Evolutionary conservation across 1,140 invertebrate genomes (phyloP).

Genomic region (Drosophila sucinea): DNA sequence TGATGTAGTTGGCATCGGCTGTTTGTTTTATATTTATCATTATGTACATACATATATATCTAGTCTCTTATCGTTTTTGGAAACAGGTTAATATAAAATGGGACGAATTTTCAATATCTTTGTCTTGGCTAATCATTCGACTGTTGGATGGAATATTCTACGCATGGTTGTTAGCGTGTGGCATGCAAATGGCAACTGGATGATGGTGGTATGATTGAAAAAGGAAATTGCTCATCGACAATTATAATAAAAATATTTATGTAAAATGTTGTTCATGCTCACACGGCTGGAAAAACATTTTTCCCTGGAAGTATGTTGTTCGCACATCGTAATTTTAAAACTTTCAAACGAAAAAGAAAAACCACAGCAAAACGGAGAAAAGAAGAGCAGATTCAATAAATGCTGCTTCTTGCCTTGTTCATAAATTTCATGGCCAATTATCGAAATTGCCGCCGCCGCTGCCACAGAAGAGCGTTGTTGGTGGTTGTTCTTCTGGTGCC

Average conservation of each 20-base stretch:
- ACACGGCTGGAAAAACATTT: constrained; percentile 44
- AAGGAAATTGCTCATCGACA: constrained; percentile 11
- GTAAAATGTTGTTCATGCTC: constrained; percentile 40
- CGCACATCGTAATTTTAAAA: constrained; percentile 78
- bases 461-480: not conserved
- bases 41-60: no score
- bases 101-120: no score
- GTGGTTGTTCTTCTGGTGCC: not conserved
- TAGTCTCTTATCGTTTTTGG: not conserved
- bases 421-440: constrained; percentile 80
- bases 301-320: constrained; percentile 53
- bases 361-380: not conserved
- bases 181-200: constrained; percentile 72
- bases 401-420: constrained; percentile 24
- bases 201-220: not conserved
- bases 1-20: no score
- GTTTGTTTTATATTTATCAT: no score
- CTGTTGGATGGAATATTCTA: constrained; percentile 64
- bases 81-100: no score
- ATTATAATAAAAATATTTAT: not conserved
- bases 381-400: constrained; percentile 7
- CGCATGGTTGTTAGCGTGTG: constrained; percentile 56
- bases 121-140: no score
- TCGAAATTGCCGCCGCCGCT: constrained; percentile 67
- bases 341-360: not conserved